Percentiles rank a stretch among this genome's conserved stretches.
phyloP scores from a whole-genome alignment of 2,888 invertebrate genomes.

The Leptopilina myrica region DNA sequence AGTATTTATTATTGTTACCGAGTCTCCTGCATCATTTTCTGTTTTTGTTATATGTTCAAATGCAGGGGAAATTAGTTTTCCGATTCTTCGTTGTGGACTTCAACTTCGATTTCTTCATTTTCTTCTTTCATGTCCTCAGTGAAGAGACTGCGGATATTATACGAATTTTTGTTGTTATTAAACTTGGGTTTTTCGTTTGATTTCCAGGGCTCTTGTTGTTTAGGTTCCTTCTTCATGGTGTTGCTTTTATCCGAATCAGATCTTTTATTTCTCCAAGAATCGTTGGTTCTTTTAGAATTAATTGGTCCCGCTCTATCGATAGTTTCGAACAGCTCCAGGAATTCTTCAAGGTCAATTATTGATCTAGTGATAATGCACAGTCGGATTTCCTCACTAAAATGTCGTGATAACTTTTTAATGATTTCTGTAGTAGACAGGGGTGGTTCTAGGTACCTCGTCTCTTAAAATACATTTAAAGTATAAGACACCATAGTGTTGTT shows the following conservation, averaged over 20 bases:
- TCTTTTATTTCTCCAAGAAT: too few species aligned
- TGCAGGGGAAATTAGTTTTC: background rate
- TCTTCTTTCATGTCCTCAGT: background rate
- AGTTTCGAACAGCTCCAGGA: background rate
- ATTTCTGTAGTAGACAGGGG: too few species aligned
- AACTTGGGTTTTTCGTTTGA: background rate
- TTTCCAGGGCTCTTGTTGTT: background rate
- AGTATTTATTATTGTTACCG: background rate
- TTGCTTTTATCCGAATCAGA: too few species aligned
- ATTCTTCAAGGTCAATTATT: background rate
- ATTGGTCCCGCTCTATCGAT: background rate
- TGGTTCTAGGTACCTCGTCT: too few species aligned
- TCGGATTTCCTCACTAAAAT: too few species aligned
- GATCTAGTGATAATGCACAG: background rate
- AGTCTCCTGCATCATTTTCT: background rate
- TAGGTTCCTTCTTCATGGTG: background rate
- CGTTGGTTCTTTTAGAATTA: background rate
- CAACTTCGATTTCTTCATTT: background rate
- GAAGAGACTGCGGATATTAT: too few species aligned
- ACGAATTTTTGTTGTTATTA: too few species aligned
- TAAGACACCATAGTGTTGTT: too few species aligned
- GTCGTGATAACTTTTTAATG: too few species aligned
- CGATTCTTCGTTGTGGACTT: background rate
- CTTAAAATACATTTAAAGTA: too few species aligned
- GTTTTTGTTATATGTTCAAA: background rate